phyloP scores from a whole-genome alignment of 2,113 vertebrate species.

The Etheostoma cragini region DNA sequence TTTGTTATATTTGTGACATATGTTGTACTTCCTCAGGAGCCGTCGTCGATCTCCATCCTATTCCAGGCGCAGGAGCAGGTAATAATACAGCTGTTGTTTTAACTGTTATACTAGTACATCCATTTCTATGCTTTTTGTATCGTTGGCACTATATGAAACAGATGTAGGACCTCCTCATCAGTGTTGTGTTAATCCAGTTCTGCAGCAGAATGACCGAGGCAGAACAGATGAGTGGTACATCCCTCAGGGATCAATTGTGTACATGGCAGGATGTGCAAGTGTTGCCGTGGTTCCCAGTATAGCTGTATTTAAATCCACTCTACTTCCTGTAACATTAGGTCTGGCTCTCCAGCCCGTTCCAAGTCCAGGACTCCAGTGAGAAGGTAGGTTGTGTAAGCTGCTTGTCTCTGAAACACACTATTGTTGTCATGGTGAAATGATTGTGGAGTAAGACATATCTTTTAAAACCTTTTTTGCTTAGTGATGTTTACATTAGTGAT shows the following conservation, averaged over 20 bases:
- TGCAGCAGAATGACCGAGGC: background rate
- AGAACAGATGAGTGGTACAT: background rate
- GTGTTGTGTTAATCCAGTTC: background rate
- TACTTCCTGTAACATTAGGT: conserved; percentile 64
- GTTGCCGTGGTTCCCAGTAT: background rate
- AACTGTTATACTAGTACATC: background rate
- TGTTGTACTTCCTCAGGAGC: conserved; percentile 50
- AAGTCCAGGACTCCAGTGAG: conserved; percentile 84
- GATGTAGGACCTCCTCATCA: background rate
- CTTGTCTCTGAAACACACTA: background rate
- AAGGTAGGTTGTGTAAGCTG: conserved; percentile 61
- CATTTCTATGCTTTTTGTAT: background rate
- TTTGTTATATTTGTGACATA: background rate
- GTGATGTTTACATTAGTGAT: too few relatives aligned
- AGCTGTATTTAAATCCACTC: background rate
- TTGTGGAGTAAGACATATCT: background rate
- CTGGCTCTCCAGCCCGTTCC: conserved; percentile 80
- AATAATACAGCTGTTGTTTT: background rate
- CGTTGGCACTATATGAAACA: background rate
- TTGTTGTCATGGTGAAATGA: background rate
- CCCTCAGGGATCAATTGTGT: background rate
- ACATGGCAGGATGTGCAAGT: background rate
- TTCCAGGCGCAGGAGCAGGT: conserved; percentile 85
- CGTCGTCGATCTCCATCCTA: conserved; percentile 84
- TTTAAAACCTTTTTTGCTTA: background rate